A percentile compares a stretch with the other conserved stretches of the same genome.
These are phyloP conservation scores for Pogonus chalceus DNA, from an alignment of 1,140 invertebrate genomes.

Conservation along the genomic window DNA sequence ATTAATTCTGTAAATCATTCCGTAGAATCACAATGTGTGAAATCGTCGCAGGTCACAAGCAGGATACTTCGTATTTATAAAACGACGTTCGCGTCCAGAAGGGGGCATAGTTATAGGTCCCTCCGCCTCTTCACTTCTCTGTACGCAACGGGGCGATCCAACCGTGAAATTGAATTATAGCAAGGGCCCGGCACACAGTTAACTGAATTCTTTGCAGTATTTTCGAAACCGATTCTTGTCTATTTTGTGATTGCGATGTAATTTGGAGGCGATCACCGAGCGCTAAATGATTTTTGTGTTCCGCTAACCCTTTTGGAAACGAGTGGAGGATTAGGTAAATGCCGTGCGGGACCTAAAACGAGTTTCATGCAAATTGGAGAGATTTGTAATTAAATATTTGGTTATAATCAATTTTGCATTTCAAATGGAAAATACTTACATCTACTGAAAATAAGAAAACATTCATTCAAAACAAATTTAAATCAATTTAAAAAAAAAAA, in stretches of 20 bases:
- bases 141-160: constrained; percentile 24
- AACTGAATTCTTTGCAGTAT: constrained; percentile 1
- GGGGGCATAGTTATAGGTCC: background rate
- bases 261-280: no score
- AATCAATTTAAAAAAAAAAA: no score
- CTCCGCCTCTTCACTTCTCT: constrained; percentile 6
- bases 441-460: no score
- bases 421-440: no score
- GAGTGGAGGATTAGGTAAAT: no score
- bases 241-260: background rate
- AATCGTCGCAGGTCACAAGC: constrained; percentile 11
- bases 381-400: no score
- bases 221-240: background rate
- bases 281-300: background rate
- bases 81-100: background rate
- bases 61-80: background rate
- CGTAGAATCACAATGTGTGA: background rate
- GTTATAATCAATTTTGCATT: no score
- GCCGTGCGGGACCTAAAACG: no score
- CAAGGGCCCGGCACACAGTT: constrained; percentile 14
- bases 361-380: no score
- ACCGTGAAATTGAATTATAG: constrained; percentile 29
- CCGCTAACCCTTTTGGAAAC: no score
- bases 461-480: no score
- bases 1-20: constrained; percentile 8